A percentile compares a stretch with the other conserved stretches of the same genome.
phyloP scores from a whole-genome alignment of 1,140 invertebrate genomes.

The Microplitis mediator region DNA sequence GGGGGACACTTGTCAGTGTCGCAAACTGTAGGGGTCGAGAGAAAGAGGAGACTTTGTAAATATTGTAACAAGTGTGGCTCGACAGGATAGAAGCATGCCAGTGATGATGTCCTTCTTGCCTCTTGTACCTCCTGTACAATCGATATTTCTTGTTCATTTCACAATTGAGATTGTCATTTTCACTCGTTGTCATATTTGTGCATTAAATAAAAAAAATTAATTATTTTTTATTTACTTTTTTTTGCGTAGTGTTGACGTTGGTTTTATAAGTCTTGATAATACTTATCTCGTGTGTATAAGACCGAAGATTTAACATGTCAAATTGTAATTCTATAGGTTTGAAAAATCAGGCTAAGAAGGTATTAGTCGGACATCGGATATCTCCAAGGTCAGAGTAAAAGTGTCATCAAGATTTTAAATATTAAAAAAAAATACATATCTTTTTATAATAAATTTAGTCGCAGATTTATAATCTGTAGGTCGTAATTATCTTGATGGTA shows the following conservation, averaged over 20 bases:
- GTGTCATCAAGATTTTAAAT: not conserved
- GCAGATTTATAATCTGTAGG: not conserved
- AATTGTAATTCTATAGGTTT: constrained; percentile 3
- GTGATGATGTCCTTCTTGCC: not conserved
- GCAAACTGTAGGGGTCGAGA: constrained; percentile 22
- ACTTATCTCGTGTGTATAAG: too few relatives aligned
- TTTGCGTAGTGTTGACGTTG: too few relatives aligned
- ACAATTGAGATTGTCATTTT: not conserved
- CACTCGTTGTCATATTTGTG: not conserved
- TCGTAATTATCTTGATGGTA: not conserved
- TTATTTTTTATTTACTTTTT: not conserved
- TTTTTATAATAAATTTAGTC: too few relatives aligned
- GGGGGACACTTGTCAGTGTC: constrained; percentile 52
- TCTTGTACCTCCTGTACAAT: constrained; percentile 29
- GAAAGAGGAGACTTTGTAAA: constrained; percentile 55
- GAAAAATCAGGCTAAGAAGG: not conserved
- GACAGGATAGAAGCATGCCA: constrained; percentile 16
- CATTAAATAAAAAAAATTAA: not conserved
- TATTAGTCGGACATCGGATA: not conserved
- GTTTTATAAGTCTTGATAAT: too few relatives aligned
- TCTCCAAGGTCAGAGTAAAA: not conserved
- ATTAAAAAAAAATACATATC: not conserved
- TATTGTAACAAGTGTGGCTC: constrained; percentile 62
- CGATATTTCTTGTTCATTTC: constrained; percentile 32
- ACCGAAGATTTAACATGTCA: too few relatives aligned